Evolutionary conservation across 2,797 vertebrate genomes (phyloP).

Genomic region (Bradypodion ventrale): DNA sequence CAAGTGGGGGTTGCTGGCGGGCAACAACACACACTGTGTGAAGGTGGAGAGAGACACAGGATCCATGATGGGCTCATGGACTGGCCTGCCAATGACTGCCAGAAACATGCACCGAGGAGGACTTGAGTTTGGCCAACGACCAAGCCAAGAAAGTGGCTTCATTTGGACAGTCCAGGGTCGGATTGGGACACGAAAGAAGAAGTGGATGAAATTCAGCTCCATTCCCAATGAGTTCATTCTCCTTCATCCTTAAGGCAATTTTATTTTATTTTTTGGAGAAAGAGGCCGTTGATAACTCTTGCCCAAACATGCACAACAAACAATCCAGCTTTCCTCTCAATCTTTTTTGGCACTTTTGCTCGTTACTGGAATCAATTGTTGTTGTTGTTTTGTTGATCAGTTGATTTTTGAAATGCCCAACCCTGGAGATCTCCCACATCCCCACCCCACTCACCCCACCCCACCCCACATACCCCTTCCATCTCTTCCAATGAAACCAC

Average conservation of each 20-base stretch:
- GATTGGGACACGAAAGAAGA: too few relatives aligned
- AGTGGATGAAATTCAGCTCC: neutral
- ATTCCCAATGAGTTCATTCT: neutral
- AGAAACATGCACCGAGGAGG: too few relatives aligned
- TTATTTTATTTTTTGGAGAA: neutral
- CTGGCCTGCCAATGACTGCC: too few relatives aligned
- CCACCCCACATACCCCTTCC: neutral
- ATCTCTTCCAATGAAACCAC: neutral
- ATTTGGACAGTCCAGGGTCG: too few relatives aligned
- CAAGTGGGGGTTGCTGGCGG: too few relatives aligned
- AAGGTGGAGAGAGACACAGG: too few relatives aligned
- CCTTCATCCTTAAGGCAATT: neutral
- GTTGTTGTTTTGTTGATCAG: too few relatives aligned
- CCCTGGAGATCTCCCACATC: too few relatives aligned
- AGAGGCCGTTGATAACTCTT: neutral
- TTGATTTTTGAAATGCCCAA: neutral
- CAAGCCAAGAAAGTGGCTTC: too few relatives aligned
- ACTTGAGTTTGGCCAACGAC: too few relatives aligned
- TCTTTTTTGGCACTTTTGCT: neutral
- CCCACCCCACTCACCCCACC: neutral
- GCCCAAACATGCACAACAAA: neutral
- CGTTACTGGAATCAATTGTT: neutral
- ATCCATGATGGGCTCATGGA: too few relatives aligned
- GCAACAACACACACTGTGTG: too few relatives aligned
- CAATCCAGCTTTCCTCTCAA: neutral